Conservation (phyloP, 64 coral and sea anemone species). For the Stylophora pistillata region DNA sequence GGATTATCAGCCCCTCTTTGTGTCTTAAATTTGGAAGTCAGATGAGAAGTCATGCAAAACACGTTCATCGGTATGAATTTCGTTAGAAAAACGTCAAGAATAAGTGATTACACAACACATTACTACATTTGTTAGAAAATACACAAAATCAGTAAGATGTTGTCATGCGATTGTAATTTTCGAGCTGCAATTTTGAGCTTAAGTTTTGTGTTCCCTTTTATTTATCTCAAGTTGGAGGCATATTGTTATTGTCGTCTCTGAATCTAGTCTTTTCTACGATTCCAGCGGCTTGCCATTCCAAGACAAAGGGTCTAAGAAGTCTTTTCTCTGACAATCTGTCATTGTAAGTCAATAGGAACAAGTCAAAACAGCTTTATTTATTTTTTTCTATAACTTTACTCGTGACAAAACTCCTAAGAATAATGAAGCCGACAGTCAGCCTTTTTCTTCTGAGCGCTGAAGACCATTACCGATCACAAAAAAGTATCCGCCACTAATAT, state of each 20-base stretch:
- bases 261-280: not conserved
- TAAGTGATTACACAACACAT: slow-evolving; percentile 6
- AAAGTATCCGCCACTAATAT: not conserved
- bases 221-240: not conserved
- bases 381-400: not conserved
- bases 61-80: not conserved
- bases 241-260: not conserved
- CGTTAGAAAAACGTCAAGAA: slow-evolving; percentile 4
- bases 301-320: not conserved
- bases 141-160: not conserved
- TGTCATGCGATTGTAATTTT: not conserved
- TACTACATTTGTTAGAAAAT: not conserved
- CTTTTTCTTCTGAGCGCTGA: not conserved
- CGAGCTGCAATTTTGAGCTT: not conserved
- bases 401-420: not conserved
- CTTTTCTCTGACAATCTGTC: not conserved
- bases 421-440: not conserved
- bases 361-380: slow-evolving; percentile 20
- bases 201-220: not conserved
- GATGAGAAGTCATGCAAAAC: not conserved
- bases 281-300: not conserved
- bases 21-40: not conserved
- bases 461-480: not conserved
- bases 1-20: no score
- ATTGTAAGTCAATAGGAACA: not conserved